phyloP scores from a whole-genome alignment of 2,797 vertebrate species.

The Phoxinus dragarum region DNA sequence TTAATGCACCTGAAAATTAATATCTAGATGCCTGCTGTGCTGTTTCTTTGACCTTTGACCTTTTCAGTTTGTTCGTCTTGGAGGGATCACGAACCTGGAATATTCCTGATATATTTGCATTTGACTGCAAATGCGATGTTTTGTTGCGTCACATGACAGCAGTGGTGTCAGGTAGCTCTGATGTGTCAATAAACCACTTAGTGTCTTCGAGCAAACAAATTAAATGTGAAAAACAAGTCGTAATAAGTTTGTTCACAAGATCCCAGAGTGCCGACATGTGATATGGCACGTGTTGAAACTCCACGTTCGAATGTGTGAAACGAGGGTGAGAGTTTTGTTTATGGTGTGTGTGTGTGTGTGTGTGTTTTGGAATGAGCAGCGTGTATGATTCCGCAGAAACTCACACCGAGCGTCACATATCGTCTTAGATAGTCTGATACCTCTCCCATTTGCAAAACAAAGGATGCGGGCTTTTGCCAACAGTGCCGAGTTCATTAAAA shows the following conservation, averaged over 20 bases:
- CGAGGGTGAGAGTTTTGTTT: constrained; percentile 38
- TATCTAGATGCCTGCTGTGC: background rate
- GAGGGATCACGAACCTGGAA: background rate
- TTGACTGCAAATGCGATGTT: constrained; percentile 9
- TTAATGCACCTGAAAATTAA: background rate
- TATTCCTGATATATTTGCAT: constrained; percentile 20
- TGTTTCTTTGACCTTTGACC: background rate
- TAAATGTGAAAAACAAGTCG: constrained; percentile 54
- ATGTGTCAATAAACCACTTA: constrained; percentile 60
- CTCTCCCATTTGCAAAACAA: constrained; percentile 49
- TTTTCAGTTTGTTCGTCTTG: background rate
- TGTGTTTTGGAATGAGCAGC: background rate
- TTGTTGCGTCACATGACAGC: constrained; percentile 39
- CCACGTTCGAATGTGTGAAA: constrained; percentile 17
- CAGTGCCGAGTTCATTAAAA: constrained; percentile 82
- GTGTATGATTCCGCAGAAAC: background rate
- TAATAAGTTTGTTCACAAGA: constrained; percentile 57
- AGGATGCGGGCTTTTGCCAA: constrained; percentile 51
- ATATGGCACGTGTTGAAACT: constrained; percentile 51
- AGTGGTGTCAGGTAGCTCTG: constrained; percentile 39
- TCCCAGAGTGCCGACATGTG: constrained; percentile 36
- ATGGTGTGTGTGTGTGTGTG: constrained; percentile 24
- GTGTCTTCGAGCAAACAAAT: constrained; percentile 61
- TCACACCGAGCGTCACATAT: background rate
- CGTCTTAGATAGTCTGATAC: constrained; percentile 30